phyloP scores from a whole-genome alignment of 2,797 vertebrate species.

The Arctocebus calabarensis region DNA sequence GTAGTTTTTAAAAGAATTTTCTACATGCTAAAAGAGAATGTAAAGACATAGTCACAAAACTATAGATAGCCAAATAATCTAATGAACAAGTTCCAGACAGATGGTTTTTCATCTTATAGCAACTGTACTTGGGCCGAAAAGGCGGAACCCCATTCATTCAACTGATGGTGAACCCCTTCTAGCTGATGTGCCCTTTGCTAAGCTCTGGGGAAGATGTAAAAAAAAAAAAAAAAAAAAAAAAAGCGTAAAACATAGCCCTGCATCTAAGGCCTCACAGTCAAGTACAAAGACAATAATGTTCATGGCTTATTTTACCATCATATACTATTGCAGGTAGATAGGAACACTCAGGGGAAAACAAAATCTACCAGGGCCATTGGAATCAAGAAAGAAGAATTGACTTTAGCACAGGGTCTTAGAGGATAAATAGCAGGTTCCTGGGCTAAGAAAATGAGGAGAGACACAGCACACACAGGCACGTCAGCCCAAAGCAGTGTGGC shows the following conservation, averaged over 20 bases:
- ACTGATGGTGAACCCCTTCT: neutral
- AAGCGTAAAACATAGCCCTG: neutral
- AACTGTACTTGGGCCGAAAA: neutral
- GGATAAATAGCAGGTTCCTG: neutral
- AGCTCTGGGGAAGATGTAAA: neutral
- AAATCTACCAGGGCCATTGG: neutral
- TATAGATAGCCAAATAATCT: neutral
- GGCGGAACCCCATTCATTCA: neutral
- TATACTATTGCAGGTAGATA: neutral
- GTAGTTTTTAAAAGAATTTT: constrained; percentile 39
- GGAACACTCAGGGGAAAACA: neutral
- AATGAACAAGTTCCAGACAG: neutral
- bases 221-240: neutral
- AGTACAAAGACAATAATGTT: neutral
- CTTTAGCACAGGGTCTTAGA: neutral
- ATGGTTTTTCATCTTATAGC: constrained; percentile 17
- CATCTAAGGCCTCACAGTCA: neutral
- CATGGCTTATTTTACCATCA: neutral
- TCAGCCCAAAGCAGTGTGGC: neutral
- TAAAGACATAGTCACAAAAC: neutral
- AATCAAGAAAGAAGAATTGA: neutral
- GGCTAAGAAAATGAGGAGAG: neutral
- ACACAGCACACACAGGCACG: accelerated
- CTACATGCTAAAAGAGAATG: neutral
- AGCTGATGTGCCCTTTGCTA: neutral